Base-by-base conservation (phyloP, 2,113 vertebrate genomes). In the Misgurnus anguillicaudatus region DNA sequence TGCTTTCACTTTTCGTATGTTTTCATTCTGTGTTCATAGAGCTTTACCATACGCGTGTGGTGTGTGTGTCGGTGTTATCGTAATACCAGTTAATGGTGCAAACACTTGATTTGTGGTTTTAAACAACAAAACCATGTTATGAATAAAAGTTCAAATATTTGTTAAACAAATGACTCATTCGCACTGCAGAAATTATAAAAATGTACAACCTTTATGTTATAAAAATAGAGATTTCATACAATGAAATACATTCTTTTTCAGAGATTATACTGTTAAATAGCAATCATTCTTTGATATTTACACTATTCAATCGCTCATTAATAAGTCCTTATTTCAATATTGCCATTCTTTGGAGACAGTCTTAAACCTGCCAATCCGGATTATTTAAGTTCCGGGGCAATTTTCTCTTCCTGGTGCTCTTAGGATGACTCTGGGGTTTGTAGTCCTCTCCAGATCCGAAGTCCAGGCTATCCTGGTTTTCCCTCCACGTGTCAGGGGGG, bases 381-480 rank as follows among this genome's bases (percentile, higher is more conserved):
- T 88, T 73, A 24, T 78, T 85, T 82, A 80, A 83, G 63, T 82
- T 85, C 38, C 19, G 84, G 1, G 82, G 81, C 82, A 90, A 90
- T 87, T 94, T 93, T 83, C 90, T 91, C 84, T 88, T 92, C 72
- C 85, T 89, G 79, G 85, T 81, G 63, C 90, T 93, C 86, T 89
- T 93, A 1, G 91, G 82, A 65, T 91, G 81, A 48, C 83, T 89
- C 62, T 85, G 82, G 73, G 93, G 90, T 45, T 90, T 93, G 80
- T 91, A 91, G 82, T 95, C 95, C 64, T 98, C 96, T 74, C 97
- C 97, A 0, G 97, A 99, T 81, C 96, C 94, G 3, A 92, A 83
- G 69, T 97, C 97, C 86, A 93, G 42, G 55, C 85, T 86, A 75
- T 97, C 97, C 0, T 92, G 94, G 78, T 87, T 90, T 83, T 94